A percentile compares a stretch with the other conserved stretches of the same genome.
Evolutionary conservation across 2,113 vertebrate species (phyloP).

Genomic region (Nanorana parkeri): DNA sequence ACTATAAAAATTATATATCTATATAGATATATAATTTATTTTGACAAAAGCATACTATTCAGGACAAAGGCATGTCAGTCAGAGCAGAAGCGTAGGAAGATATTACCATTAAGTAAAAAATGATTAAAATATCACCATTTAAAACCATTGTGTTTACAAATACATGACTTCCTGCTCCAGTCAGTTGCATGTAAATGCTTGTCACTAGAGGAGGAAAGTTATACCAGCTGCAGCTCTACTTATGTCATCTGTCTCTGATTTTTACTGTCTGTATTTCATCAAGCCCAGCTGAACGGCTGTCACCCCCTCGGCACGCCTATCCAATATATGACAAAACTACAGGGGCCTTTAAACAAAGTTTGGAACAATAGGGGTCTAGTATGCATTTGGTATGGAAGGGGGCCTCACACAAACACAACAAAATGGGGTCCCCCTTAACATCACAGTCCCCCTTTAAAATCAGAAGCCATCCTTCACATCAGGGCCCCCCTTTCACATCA

Average conservation of each 20-base stretch:
- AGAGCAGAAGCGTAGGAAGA: neutral
- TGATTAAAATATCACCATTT: neutral
- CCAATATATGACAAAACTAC: too few species aligned
- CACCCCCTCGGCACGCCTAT: too few species aligned
- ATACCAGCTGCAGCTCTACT: constrained; percentile 3
- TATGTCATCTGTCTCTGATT: neutral
- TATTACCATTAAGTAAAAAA: neutral
- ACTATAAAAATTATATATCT: too few species aligned
- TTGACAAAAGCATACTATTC: neutral
- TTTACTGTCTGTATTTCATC: neutral
- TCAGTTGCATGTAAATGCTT: neutral
- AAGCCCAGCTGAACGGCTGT: neutral
- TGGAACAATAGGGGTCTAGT: too few species aligned
- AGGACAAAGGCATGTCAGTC: neutral
- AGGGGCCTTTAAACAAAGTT: too few species aligned
- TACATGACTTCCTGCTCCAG: neutral
- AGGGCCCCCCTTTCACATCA: too few species aligned
- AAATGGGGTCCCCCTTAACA: too few species aligned
- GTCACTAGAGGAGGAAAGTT: neutral
- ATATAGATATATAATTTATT: too few species aligned
- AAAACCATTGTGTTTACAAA: neutral
- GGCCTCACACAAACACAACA: too few species aligned
- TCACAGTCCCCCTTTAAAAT: too few species aligned
- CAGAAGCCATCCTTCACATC: too few species aligned
- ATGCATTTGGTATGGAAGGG: too few species aligned